These are phyloP conservation scores for Gerris lacustris DNA, from an alignment of 2,888 invertebrate species.

Conservation along the genomic window DNA sequence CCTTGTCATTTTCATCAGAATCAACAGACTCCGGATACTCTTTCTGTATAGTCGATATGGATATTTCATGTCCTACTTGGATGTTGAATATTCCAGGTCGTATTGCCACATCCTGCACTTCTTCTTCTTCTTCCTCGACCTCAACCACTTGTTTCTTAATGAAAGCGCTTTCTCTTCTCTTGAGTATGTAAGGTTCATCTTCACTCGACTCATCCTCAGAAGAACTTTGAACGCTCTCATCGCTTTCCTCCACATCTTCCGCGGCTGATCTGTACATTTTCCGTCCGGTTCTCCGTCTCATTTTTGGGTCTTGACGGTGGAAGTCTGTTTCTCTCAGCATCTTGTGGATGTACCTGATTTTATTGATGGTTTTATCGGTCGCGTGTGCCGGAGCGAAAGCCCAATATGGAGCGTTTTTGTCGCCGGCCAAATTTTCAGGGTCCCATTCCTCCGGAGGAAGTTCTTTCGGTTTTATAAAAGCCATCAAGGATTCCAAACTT, in stretches of 20 bases:
- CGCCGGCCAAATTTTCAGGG: neutral
- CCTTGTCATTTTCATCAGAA: no score
- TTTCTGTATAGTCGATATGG: neutral
- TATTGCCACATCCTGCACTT: neutral
- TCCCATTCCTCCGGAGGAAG: neutral
- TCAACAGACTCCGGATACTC: neutral
- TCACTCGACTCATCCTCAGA: neutral
- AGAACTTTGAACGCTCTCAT: neutral
- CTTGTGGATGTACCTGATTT: neutral
- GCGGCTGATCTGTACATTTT: neutral
- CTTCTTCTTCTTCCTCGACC: neutral
- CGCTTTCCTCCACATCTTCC: neutral
- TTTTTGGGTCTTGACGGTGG: no score
- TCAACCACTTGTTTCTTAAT: neutral
- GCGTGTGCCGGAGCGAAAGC: neutral
- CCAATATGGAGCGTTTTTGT: neutral
- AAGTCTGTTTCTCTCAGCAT: no score
- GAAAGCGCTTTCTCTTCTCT: neutral
- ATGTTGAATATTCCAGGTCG: neutral
- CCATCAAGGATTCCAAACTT: neutral
- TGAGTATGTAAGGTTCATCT: neutral
- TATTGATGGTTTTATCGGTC: neutral
- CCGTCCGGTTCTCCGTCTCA: no score
- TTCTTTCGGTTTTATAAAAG: neutral
- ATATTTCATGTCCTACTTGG: neutral